Conservation (phyloP, 1,140 invertebrate species). For the Arion vulgaris region DNA sequence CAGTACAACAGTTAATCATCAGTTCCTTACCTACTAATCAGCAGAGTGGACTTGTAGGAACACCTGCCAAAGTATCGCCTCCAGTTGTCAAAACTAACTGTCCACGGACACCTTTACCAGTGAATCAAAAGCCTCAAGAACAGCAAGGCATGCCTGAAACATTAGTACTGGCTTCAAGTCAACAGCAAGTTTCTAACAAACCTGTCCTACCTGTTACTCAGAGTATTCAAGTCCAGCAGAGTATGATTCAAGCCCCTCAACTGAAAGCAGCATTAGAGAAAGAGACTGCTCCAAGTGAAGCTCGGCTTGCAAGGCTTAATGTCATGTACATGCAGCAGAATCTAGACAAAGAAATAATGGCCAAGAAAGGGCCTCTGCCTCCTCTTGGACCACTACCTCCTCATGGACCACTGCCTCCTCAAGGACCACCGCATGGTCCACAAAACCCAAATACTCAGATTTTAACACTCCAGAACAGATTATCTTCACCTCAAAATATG, state of each 20-base stretch:
- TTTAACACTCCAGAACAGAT: background rate
- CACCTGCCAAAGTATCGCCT: background rate
- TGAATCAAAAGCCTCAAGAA: background rate
- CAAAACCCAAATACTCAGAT: background rate
- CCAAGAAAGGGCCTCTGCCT: constrained; percentile 20
- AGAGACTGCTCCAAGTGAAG: constrained; percentile 19
- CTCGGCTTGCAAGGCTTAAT: constrained; percentile 17
- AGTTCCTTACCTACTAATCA: background rate
- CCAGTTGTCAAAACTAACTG: background rate
- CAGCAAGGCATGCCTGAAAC: background rate
- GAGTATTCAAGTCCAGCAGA: background rate
- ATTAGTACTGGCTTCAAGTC: background rate
- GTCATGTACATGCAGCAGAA: constrained; percentile 36
- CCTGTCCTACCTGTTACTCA: background rate
- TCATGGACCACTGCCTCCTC: no score
- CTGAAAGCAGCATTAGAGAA: background rate
- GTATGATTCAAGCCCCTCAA: background rate
- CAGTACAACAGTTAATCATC: background rate
- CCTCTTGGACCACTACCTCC: background rate
- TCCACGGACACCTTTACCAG: background rate
- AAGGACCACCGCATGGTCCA: background rate
- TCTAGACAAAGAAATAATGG: constrained; percentile 31
- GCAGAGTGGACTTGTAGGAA: no score
- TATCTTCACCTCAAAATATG: background rate
- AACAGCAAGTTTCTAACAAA: background rate